phyloP scores from a whole-genome alignment of 2,888 invertebrate genomes.

The Drosophila melanocephala region DNA sequence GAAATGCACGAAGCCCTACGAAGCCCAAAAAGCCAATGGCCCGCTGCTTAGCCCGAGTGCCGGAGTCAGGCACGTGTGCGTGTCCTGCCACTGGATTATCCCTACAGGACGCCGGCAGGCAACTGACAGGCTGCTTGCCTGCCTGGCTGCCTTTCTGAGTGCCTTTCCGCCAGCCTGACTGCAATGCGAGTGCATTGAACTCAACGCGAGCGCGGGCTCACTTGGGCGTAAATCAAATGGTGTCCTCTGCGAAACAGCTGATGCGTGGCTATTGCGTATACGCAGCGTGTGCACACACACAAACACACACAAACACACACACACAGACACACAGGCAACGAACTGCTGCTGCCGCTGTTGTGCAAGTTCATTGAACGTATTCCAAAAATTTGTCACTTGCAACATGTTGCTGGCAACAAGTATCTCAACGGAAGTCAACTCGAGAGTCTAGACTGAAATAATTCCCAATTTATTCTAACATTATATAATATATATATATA shows the following conservation, averaged over 20 bases:
- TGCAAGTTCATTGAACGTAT: constrained; percentile 54
- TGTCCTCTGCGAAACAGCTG: constrained; percentile 61
- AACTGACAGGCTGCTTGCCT: constrained; percentile 38
- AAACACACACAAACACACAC: not conserved
- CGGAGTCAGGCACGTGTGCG: constrained; percentile 63
- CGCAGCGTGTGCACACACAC: constrained; percentile 35
- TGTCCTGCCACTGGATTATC: constrained; percentile 68
- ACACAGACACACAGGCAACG: not conserved
- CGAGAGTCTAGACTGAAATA: not conserved
- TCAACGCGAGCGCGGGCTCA: constrained; percentile 21
- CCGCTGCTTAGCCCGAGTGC: constrained; percentile 43
- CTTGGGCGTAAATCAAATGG: constrained; percentile 74
- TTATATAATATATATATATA: no score
- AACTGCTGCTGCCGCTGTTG: constrained; percentile 3
- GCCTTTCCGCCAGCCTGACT: not conserved
- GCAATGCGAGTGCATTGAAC: constrained; percentile 69
- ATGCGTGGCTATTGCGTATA: constrained; percentile 60
- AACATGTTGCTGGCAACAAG: constrained; percentile 35
- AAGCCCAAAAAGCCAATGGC: constrained; percentile 77
- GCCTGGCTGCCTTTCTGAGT: constrained; percentile 19
- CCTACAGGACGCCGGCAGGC: constrained; percentile 59
- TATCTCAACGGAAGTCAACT: not conserved
- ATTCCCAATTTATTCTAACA: not conserved
- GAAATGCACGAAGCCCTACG: constrained; percentile 72
- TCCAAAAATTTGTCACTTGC: constrained; percentile 8